Percentiles rank a stretch among this genome's conserved stretches.
Conservation (phyloP, 2,888 invertebrate species). For the Erebia aethiops region DNA sequence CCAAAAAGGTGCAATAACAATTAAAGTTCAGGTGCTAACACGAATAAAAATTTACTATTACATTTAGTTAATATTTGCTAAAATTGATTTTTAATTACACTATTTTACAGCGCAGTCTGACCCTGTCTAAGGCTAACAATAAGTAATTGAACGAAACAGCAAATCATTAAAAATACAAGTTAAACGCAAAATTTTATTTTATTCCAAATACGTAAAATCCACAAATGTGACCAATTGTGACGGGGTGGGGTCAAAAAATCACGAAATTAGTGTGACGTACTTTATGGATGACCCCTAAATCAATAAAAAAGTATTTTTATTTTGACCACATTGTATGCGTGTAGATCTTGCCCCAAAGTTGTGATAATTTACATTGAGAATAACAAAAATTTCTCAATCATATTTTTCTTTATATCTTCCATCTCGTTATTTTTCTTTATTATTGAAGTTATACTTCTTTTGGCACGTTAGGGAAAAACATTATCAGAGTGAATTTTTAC, state of each 20-base stretch:
- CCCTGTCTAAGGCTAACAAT: conserved; percentile 78
- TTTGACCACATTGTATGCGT: conserved; percentile 4
- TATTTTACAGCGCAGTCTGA: conserved; percentile 73
- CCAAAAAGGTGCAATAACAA: conserved; percentile 67
- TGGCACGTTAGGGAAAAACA: too few species aligned
- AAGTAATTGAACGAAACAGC: conserved; percentile 17
- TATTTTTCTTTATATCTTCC: too few species aligned
- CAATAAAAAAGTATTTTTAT: neutral
- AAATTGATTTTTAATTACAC: conserved; percentile 69
- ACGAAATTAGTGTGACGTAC: too few species aligned
- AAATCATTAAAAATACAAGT: conserved; percentile 25
- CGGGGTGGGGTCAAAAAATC: too few species aligned
- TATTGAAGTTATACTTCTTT: neutral
- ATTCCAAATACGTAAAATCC: conserved; percentile 7
- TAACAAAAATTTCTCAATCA: too few species aligned
- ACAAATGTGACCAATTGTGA: too few species aligned
- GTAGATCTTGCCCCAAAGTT: neutral
- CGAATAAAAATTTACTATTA: conserved; percentile 72
- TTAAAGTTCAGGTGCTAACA: conserved; percentile 72
- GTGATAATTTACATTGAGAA: neutral
- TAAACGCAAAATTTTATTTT: conserved; percentile 15
- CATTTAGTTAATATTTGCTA: conserved; percentile 70
- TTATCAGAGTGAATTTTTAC: too few species aligned
- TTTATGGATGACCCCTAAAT: too few species aligned
- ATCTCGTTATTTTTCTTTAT: neutral